Conservation (phyloP, 1,140 invertebrate species). For the Plectrocnemia conspersa region DNA sequence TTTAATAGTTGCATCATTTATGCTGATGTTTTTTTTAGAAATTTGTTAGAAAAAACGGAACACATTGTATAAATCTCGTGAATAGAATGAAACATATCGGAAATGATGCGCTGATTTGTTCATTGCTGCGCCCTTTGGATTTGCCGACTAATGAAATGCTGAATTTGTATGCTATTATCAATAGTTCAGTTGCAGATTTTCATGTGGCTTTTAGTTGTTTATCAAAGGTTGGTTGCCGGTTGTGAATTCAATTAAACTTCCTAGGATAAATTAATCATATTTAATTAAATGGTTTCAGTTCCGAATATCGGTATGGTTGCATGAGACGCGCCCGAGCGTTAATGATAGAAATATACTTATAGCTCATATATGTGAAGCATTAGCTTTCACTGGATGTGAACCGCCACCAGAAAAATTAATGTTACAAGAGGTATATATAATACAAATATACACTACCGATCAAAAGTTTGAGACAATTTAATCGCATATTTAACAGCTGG, state of each 20-base stretch:
- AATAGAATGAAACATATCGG: conserved; percentile 3
- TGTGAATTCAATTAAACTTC: too few relatives aligned
- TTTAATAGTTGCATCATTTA: conserved; percentile 5
- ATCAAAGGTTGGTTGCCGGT: conserved; percentile 31
- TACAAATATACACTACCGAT: not conserved
- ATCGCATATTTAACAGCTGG: too few relatives aligned
- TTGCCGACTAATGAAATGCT: conserved; percentile 30
- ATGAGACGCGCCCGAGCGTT: conserved; percentile 16
- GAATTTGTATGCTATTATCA: conserved; percentile 23
- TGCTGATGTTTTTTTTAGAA: conserved; percentile 19
- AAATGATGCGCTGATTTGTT: conserved; percentile 19
- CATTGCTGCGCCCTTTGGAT: conserved; percentile 25
- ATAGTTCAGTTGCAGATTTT: conserved; percentile 16
- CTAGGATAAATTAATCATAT: not conserved
- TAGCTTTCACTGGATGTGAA: conserved; percentile 19
- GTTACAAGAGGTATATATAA: conserved; percentile 23
- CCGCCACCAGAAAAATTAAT: conserved; percentile 18
- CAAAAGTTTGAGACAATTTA: too few relatives aligned
- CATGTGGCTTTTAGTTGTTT: conserved; percentile 32
- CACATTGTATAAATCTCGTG: conserved; percentile 24
- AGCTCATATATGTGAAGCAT: conserved; percentile 19
- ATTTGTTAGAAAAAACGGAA: conserved; percentile 24
- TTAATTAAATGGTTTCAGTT: conserved; percentile 22
- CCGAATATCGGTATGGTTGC: conserved; percentile 28
- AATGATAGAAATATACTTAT: conserved; percentile 23